phyloP scores from a whole-genome alignment of 2,113 vertebrate genomes.

The Beaufortia kweichowensis region DNA sequence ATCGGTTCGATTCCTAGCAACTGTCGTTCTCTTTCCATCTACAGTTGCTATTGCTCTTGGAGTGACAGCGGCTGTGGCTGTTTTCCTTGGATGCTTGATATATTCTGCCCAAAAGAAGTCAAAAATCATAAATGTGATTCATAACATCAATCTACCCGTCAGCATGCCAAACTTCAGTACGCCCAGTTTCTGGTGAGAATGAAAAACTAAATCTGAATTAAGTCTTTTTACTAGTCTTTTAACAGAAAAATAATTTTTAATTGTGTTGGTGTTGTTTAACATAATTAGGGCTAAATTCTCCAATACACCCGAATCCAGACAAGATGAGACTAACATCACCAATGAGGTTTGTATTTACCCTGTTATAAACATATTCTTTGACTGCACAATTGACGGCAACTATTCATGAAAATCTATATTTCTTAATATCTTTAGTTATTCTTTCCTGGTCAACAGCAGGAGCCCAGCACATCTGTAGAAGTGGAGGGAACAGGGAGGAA shows the following conservation, averaged over 20 bases:
- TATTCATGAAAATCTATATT: not conserved
- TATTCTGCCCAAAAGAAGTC: slow-evolving; percentile 63
- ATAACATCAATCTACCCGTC: slow-evolving; percentile 39
- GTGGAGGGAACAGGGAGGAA: slow-evolving; percentile 50
- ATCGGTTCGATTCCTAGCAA: too few relatives aligned
- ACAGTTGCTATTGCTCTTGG: slow-evolving; percentile 70
- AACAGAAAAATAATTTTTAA: not conserved
- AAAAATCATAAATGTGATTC: slow-evolving; percentile 53
- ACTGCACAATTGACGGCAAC: too few relatives aligned
- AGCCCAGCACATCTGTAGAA: slow-evolving; percentile 56
- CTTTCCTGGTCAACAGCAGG: slow-evolving; percentile 48
- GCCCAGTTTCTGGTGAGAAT: slow-evolving; percentile 62
- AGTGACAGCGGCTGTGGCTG: slow-evolving; percentile 61
- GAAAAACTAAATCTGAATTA: not conserved
- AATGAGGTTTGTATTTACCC: not conserved
- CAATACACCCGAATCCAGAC: slow-evolving; percentile 9
- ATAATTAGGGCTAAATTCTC: slow-evolving; percentile 24
- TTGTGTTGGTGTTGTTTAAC: slow-evolving; percentile 7
- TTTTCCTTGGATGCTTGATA: slow-evolving; percentile 62
- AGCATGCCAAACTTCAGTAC: slow-evolving; percentile 45
- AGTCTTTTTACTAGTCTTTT: not conserved
- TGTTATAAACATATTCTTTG: not conserved
- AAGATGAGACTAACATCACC: not conserved
- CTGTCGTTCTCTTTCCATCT: not conserved
- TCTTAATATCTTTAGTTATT: not conserved